phyloP scores from a whole-genome alignment of 2,888 invertebrate genomes.

The Abscondita cerata region DNA sequence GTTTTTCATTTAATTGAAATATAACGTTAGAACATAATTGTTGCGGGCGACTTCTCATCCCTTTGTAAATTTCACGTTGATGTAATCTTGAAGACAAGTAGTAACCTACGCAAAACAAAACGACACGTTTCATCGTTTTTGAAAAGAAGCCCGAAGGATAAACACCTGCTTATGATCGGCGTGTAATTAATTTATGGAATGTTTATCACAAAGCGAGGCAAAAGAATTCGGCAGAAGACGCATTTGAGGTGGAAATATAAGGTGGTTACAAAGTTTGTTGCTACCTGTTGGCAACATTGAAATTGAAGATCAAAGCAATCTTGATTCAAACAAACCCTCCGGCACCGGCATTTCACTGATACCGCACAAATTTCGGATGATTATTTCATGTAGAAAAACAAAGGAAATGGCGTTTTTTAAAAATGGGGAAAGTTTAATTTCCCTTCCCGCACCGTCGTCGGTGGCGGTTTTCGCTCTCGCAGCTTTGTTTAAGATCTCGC shows the following conservation, averaged over 20 bases:
- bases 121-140: too few relatives aligned
- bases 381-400: conserved; percentile 33
- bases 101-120: too few relatives aligned
- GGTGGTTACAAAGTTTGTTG: conserved; percentile 24
- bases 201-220: conserved; percentile 35
- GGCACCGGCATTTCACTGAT: conserved; percentile 22
- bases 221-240: conserved; percentile 27
- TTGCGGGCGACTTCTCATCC: too few relatives aligned
- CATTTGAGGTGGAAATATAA: conserved; percentile 27
- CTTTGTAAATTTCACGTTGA: too few relatives aligned
- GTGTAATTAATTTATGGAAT: conserved; percentile 35
- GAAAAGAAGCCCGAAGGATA: conserved; percentile 26
- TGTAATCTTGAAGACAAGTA: too few relatives aligned
- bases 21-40: too few relatives aligned
- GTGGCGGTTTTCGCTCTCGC: background rate
- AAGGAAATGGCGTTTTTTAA: conserved; percentile 23
- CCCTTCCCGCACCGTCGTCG: background rate
- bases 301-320: conserved; percentile 36
- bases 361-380: conserved; percentile 28
- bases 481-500: background rate
- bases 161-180: conserved; percentile 36
- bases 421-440: conserved; percentile 16
- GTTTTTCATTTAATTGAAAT: too few relatives aligned
- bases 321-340: conserved; percentile 25
- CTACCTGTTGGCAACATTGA: conserved; percentile 35